Percentiles rank a stretch among this genome's conserved stretches.
Evolutionary conservation across 2,888 invertebrate species (phyloP).

Genomic region (Sphaerophoria rueppellii): DNA sequence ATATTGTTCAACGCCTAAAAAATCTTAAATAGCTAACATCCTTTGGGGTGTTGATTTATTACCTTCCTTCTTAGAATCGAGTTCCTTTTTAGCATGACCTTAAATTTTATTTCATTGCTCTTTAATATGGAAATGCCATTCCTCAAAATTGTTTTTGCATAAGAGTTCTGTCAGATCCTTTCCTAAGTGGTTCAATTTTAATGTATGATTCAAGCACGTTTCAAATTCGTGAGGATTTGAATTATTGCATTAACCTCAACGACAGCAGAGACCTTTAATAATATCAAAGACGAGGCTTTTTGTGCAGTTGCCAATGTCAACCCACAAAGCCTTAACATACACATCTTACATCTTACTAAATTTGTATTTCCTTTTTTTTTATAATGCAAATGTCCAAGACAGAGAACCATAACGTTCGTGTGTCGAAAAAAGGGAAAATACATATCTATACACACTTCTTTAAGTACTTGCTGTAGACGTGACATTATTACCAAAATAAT

Average conservation of each 20-base stretch:
- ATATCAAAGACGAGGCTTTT: slow-evolving; percentile 37
- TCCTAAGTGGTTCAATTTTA: no score
- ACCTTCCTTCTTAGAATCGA: no score
- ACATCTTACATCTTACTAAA: slow-evolving; percentile 9
- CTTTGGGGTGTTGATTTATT: no score
- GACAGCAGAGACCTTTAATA: slow-evolving; percentile 19
- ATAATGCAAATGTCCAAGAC: slow-evolving; percentile 52
- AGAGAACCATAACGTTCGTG: neutral
- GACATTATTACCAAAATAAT: slow-evolving; percentile 37
- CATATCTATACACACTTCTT: neutral
- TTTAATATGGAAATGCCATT: no score
- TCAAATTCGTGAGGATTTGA: slow-evolving; percentile 67
- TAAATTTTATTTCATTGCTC: no score
- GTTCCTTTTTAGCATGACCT: no score
- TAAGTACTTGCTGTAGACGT: slow-evolving; percentile 37
- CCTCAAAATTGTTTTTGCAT: no score
- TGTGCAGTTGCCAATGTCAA: neutral
- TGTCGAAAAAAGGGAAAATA: neutral
- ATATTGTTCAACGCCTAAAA: no score
- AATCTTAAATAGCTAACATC: no score
- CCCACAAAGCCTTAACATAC: slow-evolving; percentile 22
- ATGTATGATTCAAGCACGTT: slow-evolving; percentile 63
- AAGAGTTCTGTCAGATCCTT: no score
- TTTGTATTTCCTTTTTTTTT: slow-evolving; percentile 51
- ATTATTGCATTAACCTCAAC: slow-evolving; percentile 63